Evolutionary conservation across 2,888 invertebrate species (phyloP).

Genomic region (Agrochola lychnidis): DNA sequence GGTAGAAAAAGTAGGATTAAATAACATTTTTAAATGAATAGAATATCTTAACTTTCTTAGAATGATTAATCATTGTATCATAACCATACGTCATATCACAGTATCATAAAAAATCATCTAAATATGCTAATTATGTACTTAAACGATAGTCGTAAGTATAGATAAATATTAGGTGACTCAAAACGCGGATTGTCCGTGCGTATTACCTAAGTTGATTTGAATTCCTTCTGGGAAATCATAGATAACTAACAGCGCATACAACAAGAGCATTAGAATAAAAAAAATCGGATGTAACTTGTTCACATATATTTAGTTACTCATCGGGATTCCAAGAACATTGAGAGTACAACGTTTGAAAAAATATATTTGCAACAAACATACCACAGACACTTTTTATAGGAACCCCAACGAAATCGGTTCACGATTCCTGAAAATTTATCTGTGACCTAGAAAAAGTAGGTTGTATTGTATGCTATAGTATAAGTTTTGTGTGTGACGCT

Average conservation of each 20-base stretch:
- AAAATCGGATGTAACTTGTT: conserved; percentile 68
- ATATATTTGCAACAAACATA: conserved; percentile 2
- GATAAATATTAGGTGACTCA: conserved; percentile 67
- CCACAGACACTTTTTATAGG: not conserved
- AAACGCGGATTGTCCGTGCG: conserved; percentile 50
- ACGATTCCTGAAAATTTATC: conserved; percentile 8
- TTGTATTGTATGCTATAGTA: not conserved
- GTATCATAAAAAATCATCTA: conserved; percentile 12
- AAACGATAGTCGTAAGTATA: conserved; percentile 31
- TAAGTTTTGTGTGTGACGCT: conserved; percentile 28
- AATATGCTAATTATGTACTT: conserved; percentile 32
- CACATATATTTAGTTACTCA: conserved; percentile 68
- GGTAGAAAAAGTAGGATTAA: not conserved
- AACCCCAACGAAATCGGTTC: not conserved
- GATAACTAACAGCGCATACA: conserved; percentile 50
- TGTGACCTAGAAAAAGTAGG: not conserved
- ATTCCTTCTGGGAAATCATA: conserved; percentile 76
- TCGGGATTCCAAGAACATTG: conserved; percentile 66
- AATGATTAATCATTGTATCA: not conserved
- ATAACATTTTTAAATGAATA: not conserved
- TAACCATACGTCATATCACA: conserved; percentile 6
- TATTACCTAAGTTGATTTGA: conserved; percentile 52
- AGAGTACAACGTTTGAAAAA: conserved; percentile 39
- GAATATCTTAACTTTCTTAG: not conserved
- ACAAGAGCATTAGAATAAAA: conserved; percentile 62